Evolutionary conservation across 1,140 invertebrate species (phyloP).

Genomic region (Drosophila ambigua): DNA sequence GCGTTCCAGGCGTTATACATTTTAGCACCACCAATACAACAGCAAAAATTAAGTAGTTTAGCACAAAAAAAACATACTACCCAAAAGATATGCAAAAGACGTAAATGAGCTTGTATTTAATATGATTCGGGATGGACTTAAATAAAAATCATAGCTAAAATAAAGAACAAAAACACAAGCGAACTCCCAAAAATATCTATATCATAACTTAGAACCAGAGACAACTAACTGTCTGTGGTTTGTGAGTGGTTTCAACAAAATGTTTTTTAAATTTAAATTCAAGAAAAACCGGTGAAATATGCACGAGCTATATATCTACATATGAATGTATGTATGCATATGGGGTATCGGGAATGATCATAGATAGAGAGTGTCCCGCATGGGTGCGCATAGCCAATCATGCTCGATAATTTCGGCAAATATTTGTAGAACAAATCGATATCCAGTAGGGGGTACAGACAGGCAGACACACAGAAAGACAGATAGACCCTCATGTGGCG

Average conservation of each 20-base stretch:
- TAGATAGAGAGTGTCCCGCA: constrained; percentile 22
- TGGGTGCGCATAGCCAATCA: constrained; percentile 13
- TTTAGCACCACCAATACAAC: constrained; percentile 56
- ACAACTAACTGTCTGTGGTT: constrained; percentile 14
- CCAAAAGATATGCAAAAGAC: constrained; percentile 22
- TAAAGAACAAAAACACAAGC: constrained; percentile 34
- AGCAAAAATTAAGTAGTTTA: constrained; percentile 3
- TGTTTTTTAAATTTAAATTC: constrained; percentile 58
- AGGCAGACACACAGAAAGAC: constrained; percentile 4
- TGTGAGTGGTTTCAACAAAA: constrained; percentile 16
- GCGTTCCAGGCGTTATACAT: constrained; percentile 60
- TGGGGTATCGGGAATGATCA: background rate
- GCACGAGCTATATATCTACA: background rate
- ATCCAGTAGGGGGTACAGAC: constrained; percentile 2
- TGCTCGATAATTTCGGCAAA: constrained; percentile 32
- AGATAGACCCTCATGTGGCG: constrained; percentile 30
- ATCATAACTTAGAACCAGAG: constrained; percentile 36
- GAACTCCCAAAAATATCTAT: constrained; percentile 20
- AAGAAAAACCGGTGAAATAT: constrained; percentile 59
- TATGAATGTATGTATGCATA: background rate
- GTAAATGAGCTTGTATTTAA: constrained; percentile 39
- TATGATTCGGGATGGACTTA: constrained; percentile 7
- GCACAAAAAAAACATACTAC: constrained; percentile 1
- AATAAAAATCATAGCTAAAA: constrained; percentile 60
- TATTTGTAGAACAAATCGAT: constrained; percentile 29